Evolutionary conservation across 92 coral and sea anemone species (phyloP), one percentile per base, ranked within the genome.

Genomic region (Bergia puertoricense): DNA sequence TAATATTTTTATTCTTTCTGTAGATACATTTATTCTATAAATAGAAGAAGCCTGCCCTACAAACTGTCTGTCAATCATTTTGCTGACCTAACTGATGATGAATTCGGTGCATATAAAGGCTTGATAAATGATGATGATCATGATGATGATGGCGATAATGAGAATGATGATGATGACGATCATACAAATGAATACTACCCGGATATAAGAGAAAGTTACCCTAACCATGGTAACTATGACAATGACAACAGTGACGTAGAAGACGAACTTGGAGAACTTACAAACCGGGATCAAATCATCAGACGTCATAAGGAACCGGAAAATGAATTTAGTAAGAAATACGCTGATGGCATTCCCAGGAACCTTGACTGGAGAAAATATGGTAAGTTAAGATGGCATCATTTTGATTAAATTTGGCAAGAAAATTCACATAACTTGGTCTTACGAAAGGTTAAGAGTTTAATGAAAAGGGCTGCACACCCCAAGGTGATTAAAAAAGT

Each of bases 301-400:
- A 85, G 45, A 36, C 18, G 74, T 71, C 42, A 81, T 22, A 75
- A 51, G 22, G 65, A 54, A 78, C 75, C 79, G 39, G 79, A 82
- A 1, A 86, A 86, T 43, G 81, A 76, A 57, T 75, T 79, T 14
- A 75, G 59, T 81, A 78, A 18, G 10, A 84, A 84, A 72, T 84
- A 84, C 37, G 36, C 20, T 30, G 87, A 84, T 45, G 79, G 79
- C 0, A 71, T 95, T 45, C 99, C 99, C 42, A 94, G 81, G 59
- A 68, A 92, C 8, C 85, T 96, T 72, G 99, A 96, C 80, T 96
- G 99, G 99, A 92, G 98, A 89, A 88, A 93, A 62, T 95, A 93
- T 82, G 99, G 99, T 96, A 91, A 16, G 97, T 50, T 2, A 42
- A 23, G 20, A 74, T 30, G 30, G 30, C 30, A 30, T 30, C 30